These are phyloP conservation scores for Folsomia manolachei DNA, from an alignment of 2,888 invertebrate genomes.

Conservation along the genomic window DNA sequence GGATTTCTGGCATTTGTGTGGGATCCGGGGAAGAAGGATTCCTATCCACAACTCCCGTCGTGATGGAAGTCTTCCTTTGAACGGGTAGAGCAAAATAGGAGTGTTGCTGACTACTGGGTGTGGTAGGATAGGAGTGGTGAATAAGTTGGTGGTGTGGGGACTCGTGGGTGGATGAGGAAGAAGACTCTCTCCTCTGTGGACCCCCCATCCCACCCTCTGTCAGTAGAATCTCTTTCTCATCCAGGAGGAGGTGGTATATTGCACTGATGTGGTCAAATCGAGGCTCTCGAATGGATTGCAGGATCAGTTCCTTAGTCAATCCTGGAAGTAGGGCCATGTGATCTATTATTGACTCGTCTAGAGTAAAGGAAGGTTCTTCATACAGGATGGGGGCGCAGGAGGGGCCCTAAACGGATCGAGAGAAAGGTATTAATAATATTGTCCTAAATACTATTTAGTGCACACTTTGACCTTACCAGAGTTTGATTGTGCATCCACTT, in stretches of 20 bases:
- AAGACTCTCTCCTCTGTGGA: background rate
- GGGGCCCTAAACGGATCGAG: too few species aligned
- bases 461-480: background rate
- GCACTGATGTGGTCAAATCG: slow-evolving; percentile 91
- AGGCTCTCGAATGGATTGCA: slow-evolving; percentile 76
- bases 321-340: slow-evolving; percentile 79
- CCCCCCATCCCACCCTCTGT: slow-evolving; percentile 23
- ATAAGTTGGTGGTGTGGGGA: too few species aligned
- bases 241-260: slow-evolving; percentile 85
- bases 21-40: slow-evolving; percentile 27
- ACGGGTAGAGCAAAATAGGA: too few species aligned
- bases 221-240: slow-evolving; percentile 57
- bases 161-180: too few species aligned
- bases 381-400: slow-evolving; percentile 27
- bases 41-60: slow-evolving; percentile 50
- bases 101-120: slow-evolving; percentile 2
- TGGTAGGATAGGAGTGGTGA: slow-evolving; percentile 2
- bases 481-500: slow-evolving; percentile 68
- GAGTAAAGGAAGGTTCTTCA: slow-evolving; percentile 35
- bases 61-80: slow-evolving; percentile 50
- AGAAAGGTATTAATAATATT: too few species aligned
- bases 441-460: background rate
- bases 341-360: slow-evolving; percentile 70
- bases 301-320: slow-evolving; percentile 68
- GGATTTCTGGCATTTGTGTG: slow-evolving; percentile 45